Conservation (phyloP, 1,140 invertebrate species). For the Drosophila equinoxialis region DNA sequence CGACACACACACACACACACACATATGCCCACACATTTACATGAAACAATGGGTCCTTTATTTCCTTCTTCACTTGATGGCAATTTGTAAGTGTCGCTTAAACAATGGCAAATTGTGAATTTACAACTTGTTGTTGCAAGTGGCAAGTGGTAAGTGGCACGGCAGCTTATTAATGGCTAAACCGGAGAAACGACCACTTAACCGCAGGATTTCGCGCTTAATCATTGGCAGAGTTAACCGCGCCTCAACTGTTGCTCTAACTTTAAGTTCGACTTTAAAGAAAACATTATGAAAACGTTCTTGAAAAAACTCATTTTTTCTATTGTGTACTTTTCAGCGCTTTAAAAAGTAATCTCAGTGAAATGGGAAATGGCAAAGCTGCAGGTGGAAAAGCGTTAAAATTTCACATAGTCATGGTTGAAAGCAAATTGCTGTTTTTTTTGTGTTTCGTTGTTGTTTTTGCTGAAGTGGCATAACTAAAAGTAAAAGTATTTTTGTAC, state of each 20-base stretch:
- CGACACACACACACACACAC: constrained; percentile 33
- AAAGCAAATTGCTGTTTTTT: constrained; percentile 20
- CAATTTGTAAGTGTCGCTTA: constrained; percentile 50
- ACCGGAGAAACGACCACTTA: constrained; percentile 18
- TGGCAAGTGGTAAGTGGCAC: constrained; percentile 48
- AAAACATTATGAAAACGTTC: neutral
- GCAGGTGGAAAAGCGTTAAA: constrained; percentile 63
- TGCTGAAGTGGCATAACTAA: constrained; percentile 57
- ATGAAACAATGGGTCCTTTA: neutral
- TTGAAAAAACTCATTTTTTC: constrained; percentile 15
- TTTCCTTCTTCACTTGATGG: constrained; percentile 20
- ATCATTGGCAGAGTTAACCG: neutral
- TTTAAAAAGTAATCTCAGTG: constrained; percentile 60
- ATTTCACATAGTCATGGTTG: constrained; percentile 45
- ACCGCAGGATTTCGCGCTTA: constrained; percentile 23
- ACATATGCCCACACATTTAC: constrained; percentile 12
- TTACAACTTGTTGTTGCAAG: constrained; percentile 31
- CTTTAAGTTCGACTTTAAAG: neutral
- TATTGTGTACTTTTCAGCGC: constrained; percentile 55
- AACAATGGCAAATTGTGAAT: constrained; percentile 46
- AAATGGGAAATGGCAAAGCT: constrained; percentile 49
- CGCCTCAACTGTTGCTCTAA: constrained; percentile 6
- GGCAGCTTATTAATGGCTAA: constrained; percentile 55
- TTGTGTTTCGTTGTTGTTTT: constrained; percentile 9
- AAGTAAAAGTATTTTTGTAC: constrained; percentile 72